Evolutionary conservation across 2,113 vertebrate species (phyloP).

Genomic region (Calidris pygmaea): DNA sequence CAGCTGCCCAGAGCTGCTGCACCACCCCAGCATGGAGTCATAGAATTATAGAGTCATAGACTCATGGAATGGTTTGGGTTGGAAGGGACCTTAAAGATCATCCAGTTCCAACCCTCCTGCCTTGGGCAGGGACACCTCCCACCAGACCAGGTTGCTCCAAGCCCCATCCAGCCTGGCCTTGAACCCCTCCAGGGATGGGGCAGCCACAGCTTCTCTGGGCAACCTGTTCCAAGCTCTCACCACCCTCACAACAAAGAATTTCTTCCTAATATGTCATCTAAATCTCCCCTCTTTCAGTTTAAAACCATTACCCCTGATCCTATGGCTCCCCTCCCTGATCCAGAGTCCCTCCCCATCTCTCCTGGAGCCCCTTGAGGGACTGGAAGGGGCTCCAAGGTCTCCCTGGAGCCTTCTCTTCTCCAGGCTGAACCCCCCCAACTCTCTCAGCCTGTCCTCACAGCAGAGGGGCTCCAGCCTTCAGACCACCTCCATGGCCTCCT

Average conservation of each 20-base stretch:
- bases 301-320: too few species aligned
- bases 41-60: neutral
- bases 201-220: neutral
- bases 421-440: neutral
- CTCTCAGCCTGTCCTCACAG: neutral
- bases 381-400: neutral
- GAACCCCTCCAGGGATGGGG: neutral
- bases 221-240: too few species aligned
- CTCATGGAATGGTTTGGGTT: neutral
- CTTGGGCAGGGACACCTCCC: neutral
- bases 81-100: neutral
- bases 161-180: neutral
- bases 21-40: neutral
- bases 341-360: neutral
- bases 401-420: neutral
- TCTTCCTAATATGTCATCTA: too few species aligned
- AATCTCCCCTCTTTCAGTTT: too few species aligned
- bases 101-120: neutral
- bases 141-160: neutral
- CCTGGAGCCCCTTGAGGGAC: neutral
- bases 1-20: neutral
- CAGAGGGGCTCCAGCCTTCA: neutral
- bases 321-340: too few species aligned
- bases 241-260: too few species aligned
- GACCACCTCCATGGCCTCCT: neutral